Conservation (phyloP, 1,140 invertebrate species). For the Eciton burchellii region DNA sequence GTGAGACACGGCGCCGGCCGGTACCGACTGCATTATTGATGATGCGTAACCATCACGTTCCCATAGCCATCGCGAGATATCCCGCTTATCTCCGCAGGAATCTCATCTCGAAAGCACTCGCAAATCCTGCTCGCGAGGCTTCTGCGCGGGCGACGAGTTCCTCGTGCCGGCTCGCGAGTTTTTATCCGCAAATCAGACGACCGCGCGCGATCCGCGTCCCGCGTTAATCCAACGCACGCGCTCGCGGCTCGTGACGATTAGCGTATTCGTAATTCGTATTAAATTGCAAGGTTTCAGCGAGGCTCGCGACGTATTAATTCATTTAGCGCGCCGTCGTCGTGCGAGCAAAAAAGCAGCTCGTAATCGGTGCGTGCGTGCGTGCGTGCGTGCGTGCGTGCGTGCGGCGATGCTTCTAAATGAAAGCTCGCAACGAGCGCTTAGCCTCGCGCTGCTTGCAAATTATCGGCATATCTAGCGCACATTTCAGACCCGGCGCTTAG, state of each 20-base stretch:
- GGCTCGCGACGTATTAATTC: conserved; percentile 52
- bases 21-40: conserved; percentile 28
- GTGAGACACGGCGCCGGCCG: conserved; percentile 3
- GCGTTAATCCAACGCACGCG: conserved; percentile 20
- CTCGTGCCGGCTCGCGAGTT: background rate
- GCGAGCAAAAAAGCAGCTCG: conserved; percentile 37
- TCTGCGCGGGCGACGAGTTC: no score
- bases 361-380: conserved; percentile 35
- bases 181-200: conserved; percentile 18
- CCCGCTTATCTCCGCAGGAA: background rate
- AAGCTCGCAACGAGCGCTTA: conserved; percentile 47
- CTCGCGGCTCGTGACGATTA: conserved; percentile 35
- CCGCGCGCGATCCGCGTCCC: no score
- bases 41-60: conserved; percentile 20
- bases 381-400: conserved; percentile 5
- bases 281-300: conserved; percentile 52
- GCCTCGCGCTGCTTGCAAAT: conserved; percentile 64
- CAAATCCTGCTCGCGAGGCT: background rate
- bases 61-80: background rate
- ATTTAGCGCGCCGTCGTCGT: conserved; percentile 35
- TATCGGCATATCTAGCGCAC: conserved; percentile 62
- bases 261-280: conserved; percentile 47
- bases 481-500: conserved; percentile 48
- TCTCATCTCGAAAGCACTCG: background rate
- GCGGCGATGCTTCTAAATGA: conserved; percentile 48